These are phyloP conservation scores for Xestia sexstrigata DNA, from an alignment of 2,888 invertebrate species.

Conservation along the genomic window DNA sequence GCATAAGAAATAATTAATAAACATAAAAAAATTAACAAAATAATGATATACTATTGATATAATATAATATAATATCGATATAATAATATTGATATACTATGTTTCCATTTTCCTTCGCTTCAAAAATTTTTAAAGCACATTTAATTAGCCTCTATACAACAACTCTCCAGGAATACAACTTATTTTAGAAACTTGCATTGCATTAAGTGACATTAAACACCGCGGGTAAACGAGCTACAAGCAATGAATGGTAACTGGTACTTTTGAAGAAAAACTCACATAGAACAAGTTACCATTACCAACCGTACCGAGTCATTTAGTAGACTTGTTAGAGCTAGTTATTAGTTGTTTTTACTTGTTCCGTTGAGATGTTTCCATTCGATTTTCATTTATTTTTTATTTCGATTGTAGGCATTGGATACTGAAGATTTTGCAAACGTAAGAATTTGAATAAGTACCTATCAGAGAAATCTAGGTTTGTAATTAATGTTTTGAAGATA, in stretches of 20 bases:
- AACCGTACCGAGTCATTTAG: conserved; percentile 74
- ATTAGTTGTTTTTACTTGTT: conserved; percentile 68
- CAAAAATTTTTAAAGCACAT: too few species aligned
- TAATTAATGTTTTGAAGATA: background rate
- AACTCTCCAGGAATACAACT: too few species aligned
- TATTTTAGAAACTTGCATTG: conserved; percentile 25
- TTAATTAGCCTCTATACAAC: too few species aligned
- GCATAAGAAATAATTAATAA: too few species aligned
- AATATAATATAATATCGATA: too few species aligned
- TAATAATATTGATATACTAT: background rate
- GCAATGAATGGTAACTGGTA: conserved; percentile 30
- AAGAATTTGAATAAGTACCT: background rate
- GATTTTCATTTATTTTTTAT: background rate
- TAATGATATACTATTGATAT: too few species aligned
- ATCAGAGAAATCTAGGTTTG: background rate
- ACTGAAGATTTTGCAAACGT: background rate
- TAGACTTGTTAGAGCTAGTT: conserved; percentile 76
- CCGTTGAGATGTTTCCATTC: conserved; percentile 43
- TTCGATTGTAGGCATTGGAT: background rate
- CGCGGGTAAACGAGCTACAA: conserved; percentile 12
- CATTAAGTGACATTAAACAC: conserved; percentile 40
- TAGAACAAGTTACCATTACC: conserved; percentile 54
- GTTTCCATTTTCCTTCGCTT: background rate
- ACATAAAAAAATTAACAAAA: too few species aligned
- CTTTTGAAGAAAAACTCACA: conserved; percentile 54